Evolutionary conservation across 1,140 invertebrate genomes (phyloP).

Genomic region (Pentalonia nigronervosa): DNA sequence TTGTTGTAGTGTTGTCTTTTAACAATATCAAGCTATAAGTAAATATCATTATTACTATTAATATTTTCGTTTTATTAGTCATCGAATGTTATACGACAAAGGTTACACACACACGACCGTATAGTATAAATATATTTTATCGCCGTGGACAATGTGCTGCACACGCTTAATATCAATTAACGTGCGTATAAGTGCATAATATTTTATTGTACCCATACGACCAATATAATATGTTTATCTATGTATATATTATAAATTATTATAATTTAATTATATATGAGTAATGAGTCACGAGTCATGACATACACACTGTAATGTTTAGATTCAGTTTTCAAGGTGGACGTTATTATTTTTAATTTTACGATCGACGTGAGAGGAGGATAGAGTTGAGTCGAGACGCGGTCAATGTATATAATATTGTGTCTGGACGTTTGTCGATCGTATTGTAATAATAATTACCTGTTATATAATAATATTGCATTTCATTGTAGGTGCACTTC

Average conservation of each 20-base stretch:
- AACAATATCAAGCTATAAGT: not conserved
- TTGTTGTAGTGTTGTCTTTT: not conserved
- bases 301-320: not conserved
- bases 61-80: not conserved
- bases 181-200: not conserved
- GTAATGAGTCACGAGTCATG: too few species aligned
- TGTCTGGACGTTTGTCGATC: not conserved
- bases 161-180: not conserved
- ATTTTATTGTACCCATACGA: not conserved
- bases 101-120: not conserved
- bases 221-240: not conserved
- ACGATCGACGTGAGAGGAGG: not conserved
- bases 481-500: not conserved
- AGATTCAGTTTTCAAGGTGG: not conserved
- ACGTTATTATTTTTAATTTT: not conserved
- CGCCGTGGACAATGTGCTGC: not conserved
- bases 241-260: not conserved
- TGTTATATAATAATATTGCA: not conserved
- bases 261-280: not conserved
- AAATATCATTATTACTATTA: not conserved
- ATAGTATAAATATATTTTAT: not conserved
- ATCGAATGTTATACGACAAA: not conserved
- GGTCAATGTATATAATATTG: not conserved
- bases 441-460: not conserved
- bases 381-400: not conserved